Evolutionary conservation across 2,888 invertebrate genomes (phyloP).

Genomic region (Mesorhabditis spiculigera): DNA sequence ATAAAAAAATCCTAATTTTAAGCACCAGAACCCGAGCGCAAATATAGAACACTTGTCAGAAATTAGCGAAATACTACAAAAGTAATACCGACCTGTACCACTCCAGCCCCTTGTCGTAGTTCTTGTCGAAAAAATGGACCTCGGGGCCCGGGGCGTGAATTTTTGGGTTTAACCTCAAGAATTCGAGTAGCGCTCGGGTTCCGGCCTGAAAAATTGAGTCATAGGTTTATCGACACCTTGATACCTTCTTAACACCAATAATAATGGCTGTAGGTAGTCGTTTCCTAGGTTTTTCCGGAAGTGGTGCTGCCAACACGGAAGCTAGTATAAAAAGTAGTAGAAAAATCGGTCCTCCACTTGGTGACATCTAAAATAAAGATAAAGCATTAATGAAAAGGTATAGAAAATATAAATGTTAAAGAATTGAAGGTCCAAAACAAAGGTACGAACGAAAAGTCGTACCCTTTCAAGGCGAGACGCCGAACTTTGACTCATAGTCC

Average conservation of each 20-base stretch:
- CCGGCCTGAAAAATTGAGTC: slow-evolving; percentile 63
- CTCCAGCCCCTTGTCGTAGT: slow-evolving; percentile 84
- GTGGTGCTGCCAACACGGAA: too few species aligned
- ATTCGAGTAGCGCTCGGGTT: slow-evolving; percentile 79
- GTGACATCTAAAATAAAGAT: neutral
- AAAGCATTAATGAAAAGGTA: neutral
- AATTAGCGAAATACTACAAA: neutral
- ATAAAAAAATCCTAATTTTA: too few species aligned
- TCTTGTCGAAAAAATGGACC: slow-evolving; percentile 94
- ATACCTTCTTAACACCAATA: slow-evolving; percentile 88
- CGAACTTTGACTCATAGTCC: too few species aligned
- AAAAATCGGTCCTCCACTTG: neutral
- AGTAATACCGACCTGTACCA: slow-evolving; percentile 71
- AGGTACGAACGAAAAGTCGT: too few species aligned
- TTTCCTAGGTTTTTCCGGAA: slow-evolving; percentile 14
- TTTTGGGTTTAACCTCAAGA: slow-evolving; percentile 80
- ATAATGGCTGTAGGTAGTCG: slow-evolving; percentile 80
- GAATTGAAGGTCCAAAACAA: neutral
- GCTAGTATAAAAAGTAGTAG: neutral
- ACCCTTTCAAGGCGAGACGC: too few species aligned
- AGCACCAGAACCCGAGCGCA: neutral
- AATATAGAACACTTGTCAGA: neutral
- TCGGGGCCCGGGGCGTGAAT: slow-evolving; percentile 85
- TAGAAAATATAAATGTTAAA: neutral
- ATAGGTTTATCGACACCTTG: neutral